Percentiles rank a stretch among this genome's conserved stretches.
phyloP scores from a whole-genome alignment of 2,888 invertebrate genomes.

The Apodemia hepburni region DNA sequence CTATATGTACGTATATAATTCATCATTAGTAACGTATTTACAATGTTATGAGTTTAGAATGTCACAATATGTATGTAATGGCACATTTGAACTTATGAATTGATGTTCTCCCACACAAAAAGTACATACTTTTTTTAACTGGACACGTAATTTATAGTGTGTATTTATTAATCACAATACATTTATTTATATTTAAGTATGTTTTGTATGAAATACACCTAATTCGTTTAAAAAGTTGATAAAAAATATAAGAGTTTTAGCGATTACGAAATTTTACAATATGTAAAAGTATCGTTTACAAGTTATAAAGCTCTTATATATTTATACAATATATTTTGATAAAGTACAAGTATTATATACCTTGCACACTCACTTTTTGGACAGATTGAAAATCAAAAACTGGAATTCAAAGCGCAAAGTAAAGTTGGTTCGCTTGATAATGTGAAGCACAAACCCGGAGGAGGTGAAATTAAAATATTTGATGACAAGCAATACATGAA shows the following conservation, averaged over 20 bases:
- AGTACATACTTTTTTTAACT: background rate
- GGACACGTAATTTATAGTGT: background rate
- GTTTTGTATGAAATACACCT: background rate
- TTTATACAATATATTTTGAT: slow-evolving; percentile 31
- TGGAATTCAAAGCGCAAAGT: slow-evolving; percentile 95
- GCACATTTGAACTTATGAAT: background rate
- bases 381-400: slow-evolving; percentile 93
- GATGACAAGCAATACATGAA: slow-evolving; percentile 95
- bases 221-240: background rate
- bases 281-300: background rate
- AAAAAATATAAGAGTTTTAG: background rate
- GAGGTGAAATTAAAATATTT: slow-evolving; percentile 96
- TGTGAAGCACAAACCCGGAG: slow-evolving; percentile 94
- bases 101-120: background rate
- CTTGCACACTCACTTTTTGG: slow-evolving; percentile 63
- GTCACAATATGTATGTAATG: background rate
- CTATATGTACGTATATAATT: background rate
- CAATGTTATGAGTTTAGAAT: background rate
- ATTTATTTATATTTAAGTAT: background rate
- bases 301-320: slow-evolving; percentile 21
- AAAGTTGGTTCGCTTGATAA: slow-evolving; percentile 96
- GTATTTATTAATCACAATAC: background rate
- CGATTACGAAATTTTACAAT: background rate
- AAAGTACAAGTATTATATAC: slow-evolving; percentile 43
- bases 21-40: no score